A percentile compares a stretch with the other conserved stretches of the same genome.
Evolutionary conservation across 2,113 vertebrate genomes (phyloP).

Genomic region (human (Homo sapiens)): GRCh38 chr5:167143501-167144000

Average conservation of each 20-base stretch:
- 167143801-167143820: conserved; percentile 69
- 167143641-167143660: conserved; percentile 78
- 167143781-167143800: conserved; percentile 71
- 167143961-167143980: conserved; percentile 64
- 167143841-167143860: not conserved
- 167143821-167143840: conserved; percentile 53
- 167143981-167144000: conserved; percentile 30
- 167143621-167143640: conserved; percentile 77
- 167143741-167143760: conserved; percentile 74
- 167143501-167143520: not conserved
- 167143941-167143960: conserved; percentile 30
- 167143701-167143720: conserved; percentile 66
- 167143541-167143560: conserved; percentile 38
- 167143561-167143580: conserved; percentile 68
- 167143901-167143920: conserved; percentile 18
- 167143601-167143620: conserved; percentile 78
- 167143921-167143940: conserved; percentile 56
- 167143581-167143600: not conserved
- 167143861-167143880: not conserved
- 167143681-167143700: conserved; percentile 80
- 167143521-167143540: not conserved
- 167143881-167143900: conserved; percentile 16
- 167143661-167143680: conserved; percentile 82
- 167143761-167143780: conserved; percentile 52
- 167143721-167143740: conserved; percentile 72